These are phyloP conservation scores for Panthera tigris DNA, from an alignment of 2,113 vertebrate genomes.

Conservation along the genomic window DNA sequence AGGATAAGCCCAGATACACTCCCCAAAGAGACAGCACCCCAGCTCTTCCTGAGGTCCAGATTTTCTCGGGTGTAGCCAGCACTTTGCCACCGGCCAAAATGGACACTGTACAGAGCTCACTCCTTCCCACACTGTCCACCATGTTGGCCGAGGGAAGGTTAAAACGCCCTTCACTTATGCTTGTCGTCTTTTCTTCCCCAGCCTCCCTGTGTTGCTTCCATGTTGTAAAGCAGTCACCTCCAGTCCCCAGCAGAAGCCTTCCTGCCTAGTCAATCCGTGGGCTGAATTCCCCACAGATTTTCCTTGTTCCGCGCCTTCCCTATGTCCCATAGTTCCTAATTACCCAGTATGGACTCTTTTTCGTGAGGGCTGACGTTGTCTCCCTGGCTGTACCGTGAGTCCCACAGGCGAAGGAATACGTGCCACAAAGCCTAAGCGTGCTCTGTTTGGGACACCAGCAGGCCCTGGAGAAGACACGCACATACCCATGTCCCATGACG, in stretches of 20 bases:
- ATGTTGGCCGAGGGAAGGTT: neutral
- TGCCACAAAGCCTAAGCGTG: neutral
- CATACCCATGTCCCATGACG: neutral
- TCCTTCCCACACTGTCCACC: fast-evolving
- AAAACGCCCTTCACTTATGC: neutral
- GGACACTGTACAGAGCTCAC: fast-evolving
- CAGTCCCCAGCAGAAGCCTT: neutral
- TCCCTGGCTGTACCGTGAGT: neutral
- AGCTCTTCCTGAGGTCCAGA: neutral
- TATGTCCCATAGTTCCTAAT: neutral
- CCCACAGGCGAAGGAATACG: neutral
- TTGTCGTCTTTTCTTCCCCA: neutral
- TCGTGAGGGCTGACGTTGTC: neutral
- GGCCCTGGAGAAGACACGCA: neutral
- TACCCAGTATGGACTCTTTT: neutral
- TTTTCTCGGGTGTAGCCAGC: fast-evolving
- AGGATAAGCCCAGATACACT: neutral
- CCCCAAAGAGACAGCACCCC: neutral
- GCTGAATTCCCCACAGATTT: neutral
- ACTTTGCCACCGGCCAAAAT: neutral
- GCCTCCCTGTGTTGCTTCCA: neutral
- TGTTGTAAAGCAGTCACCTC: neutral
- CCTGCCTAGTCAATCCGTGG: neutral
- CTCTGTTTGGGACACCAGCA: neutral
- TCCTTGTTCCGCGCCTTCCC: neutral